Conservation (phyloP, 2,888 invertebrate genomes). For the Rambutsinella grinnellia region DNA sequence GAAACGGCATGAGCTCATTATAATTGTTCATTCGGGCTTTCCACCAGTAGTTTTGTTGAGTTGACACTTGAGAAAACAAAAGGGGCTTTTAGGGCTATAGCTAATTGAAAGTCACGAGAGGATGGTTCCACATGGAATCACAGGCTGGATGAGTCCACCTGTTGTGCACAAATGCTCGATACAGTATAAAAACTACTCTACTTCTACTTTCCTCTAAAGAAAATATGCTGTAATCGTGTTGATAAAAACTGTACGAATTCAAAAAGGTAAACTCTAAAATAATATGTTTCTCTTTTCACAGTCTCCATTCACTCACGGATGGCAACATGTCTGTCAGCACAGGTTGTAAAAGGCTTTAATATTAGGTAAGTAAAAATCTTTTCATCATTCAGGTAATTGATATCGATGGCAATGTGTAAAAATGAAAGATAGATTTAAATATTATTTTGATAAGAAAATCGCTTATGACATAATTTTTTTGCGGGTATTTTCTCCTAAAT, state of each 20-base stretch:
- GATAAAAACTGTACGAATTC: no score
- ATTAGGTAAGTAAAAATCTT: conserved; percentile 63
- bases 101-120: not conserved
- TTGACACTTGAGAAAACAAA: not conserved
- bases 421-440: no score
- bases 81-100: not conserved
- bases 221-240: no score
- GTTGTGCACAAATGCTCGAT: no score
- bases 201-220: no score
- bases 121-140: not conserved
- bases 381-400: no score
- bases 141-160: not conserved
- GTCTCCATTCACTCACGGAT: conserved; percentile 67
- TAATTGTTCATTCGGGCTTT: not conserved
- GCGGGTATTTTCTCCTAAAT: no score
- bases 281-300: conserved; percentile 59
- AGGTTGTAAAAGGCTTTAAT: conserved; percentile 64
- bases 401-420: no score
- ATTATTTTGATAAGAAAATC: no score
- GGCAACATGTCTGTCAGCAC: conserved; percentile 67
- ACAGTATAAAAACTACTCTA: no score
- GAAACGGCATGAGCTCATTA: not conserved
- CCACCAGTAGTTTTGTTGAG: not conserved
- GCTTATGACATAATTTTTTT: no score
- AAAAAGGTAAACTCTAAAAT: no score